phyloP scores from a whole-genome alignment of 2,888 invertebrate species.

The Perithous albicinctus region DNA sequence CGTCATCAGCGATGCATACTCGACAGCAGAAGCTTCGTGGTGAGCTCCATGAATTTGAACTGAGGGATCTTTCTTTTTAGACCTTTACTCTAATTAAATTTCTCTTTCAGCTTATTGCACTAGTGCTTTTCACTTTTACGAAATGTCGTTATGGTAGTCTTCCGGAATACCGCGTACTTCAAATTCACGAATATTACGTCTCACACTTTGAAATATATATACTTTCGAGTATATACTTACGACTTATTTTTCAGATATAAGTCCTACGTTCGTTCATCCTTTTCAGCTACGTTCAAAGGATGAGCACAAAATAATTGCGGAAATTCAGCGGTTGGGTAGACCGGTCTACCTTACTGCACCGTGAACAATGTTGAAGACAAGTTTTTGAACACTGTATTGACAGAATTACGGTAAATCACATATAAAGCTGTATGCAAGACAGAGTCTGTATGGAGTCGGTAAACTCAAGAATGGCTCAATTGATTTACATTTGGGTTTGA shows the following conservation, averaged over 20 bases:
- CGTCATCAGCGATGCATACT: constrained; percentile 28
- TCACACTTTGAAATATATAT: background rate
- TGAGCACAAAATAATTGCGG: background rate
- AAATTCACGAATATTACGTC: background rate
- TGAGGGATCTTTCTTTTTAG: constrained; percentile 30
- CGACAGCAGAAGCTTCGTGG: background rate
- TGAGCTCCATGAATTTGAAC: constrained; percentile 48
- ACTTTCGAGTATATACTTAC: too few relatives aligned
- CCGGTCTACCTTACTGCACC: too few relatives aligned
- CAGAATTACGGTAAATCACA: too few relatives aligned
- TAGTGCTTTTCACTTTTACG: background rate
- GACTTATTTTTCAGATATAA: too few relatives aligned
- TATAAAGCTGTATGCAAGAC: too few relatives aligned
- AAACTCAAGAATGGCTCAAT: too few relatives aligned
- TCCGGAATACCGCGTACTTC: background rate
- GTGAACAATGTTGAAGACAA: too few relatives aligned
- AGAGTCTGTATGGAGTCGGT: too few relatives aligned
- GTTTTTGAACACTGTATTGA: too few relatives aligned
- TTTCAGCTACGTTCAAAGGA: background rate
- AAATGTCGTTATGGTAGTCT: background rate
- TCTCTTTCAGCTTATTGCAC: constrained; percentile 28
- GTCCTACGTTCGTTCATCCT: background rate
- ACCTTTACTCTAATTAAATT: constrained; percentile 56
- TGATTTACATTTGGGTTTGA: too few relatives aligned
- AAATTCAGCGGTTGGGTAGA: too few relatives aligned